These are phyloP conservation scores for Dryas iulia DNA, from an alignment of 1,140 invertebrate species.

Conservation along the genomic window DNA sequence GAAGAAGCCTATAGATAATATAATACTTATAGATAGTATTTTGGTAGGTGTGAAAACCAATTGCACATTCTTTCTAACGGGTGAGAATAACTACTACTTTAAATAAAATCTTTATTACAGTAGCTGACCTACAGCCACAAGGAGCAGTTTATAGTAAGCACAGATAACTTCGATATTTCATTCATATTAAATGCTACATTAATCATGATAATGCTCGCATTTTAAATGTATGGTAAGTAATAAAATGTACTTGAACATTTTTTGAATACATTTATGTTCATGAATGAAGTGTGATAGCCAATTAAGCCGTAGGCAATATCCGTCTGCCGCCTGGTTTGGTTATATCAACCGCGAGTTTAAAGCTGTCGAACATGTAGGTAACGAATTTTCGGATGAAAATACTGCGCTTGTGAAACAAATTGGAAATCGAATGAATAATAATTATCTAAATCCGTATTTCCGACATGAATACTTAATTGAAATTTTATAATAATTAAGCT, in stretches of 20 bases:
- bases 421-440: background rate
- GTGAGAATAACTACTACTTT: too few relatives aligned
- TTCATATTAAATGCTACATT: background rate
- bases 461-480: background rate
- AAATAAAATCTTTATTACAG: too few relatives aligned
- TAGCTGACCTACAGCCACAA: too few relatives aligned
- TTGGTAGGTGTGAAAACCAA: too few relatives aligned
- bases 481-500: background rate
- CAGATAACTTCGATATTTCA: background rate
- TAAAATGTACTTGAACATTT: background rate
- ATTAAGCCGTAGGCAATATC: slow-evolving; percentile 20
- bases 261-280: background rate
- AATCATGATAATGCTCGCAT: background rate
- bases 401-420: background rate
- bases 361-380: background rate
- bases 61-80: too few relatives aligned
- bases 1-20: too few relatives aligned
- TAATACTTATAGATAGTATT: too few relatives aligned
- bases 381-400: background rate
- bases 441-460: background rate
- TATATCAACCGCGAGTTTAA: background rate
- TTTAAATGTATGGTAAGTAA: background rate
- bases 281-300: slow-evolving; percentile 7
- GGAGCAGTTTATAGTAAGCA: too few relatives aligned
- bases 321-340: slow-evolving; percentile 16